Conservation (phyloP, 2,888 invertebrate genomes). For the Nemapogon koenigi region DNA sequence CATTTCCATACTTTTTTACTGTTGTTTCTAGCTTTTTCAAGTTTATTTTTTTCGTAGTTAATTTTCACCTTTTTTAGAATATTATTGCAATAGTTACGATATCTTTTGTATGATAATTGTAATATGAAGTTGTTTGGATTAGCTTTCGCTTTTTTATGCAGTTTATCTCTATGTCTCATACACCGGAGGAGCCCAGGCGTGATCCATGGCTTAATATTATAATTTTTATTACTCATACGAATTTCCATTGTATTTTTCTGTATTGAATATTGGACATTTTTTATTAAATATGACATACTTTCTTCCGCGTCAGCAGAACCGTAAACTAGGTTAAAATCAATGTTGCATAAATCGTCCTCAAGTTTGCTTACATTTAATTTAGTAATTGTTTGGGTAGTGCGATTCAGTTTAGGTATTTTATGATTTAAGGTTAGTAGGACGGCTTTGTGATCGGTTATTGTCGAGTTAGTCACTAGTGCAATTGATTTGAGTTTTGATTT, state of each 20-base stretch:
- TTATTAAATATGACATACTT: background rate
- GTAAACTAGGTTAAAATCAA: background rate
- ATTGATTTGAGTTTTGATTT: background rate
- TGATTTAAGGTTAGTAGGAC: background rate
- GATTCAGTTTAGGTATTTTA: background rate
- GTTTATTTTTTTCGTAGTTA: background rate
- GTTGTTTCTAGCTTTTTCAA: slow-evolving; percentile 4
- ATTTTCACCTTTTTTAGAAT: slow-evolving; percentile 1
- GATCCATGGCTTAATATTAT: slow-evolving; percentile 3
- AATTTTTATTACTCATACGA: background rate
- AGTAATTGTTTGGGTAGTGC: background rate
- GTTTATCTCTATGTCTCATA: slow-evolving; percentile 5
- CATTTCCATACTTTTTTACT: background rate
- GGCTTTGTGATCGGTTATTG: slow-evolving; percentile 4
- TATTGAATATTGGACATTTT: background rate
- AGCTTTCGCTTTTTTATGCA: slow-evolving; percentile 5
- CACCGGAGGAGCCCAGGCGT: slow-evolving; percentile 8
- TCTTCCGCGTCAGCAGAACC: background rate
- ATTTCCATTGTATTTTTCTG: background rate
- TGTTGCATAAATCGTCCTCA: background rate
- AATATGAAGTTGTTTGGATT: background rate
- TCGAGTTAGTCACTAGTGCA: background rate
- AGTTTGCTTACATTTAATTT: background rate
- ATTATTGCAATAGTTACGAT: slow-evolving; percentile 9
- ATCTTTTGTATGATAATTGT: slow-evolving; percentile 3